Evolutionary conservation across 2,888 invertebrate species (phyloP).

Genomic region (Julus scanicus): DNA sequence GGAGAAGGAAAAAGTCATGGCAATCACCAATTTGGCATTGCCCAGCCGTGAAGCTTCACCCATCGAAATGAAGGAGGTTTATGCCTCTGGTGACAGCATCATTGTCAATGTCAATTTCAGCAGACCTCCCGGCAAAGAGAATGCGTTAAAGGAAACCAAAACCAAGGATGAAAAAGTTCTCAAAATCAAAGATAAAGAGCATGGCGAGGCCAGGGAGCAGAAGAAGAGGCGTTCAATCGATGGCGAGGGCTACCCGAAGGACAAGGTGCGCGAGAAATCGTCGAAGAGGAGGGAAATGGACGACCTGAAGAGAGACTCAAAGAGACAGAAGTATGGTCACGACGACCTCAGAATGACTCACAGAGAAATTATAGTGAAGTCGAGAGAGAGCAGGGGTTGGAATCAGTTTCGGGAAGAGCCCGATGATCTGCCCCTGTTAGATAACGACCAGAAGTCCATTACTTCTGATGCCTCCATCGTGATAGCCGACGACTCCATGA

Average conservation of each 20-base stretch:
- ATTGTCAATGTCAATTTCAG: slow-evolving; percentile 88
- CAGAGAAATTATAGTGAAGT: slow-evolving; percentile 47
- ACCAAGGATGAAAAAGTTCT: slow-evolving; percentile 46
- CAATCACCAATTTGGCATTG: neutral
- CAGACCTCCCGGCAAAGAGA: slow-evolving; percentile 57
- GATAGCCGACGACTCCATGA: slow-evolving; percentile 10
- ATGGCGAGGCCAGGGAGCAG: slow-evolving; percentile 37
- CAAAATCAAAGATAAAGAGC: slow-evolving; percentile 49
- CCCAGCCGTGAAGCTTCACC: slow-evolving; percentile 57
- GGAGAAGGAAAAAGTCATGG: slow-evolving; percentile 50
- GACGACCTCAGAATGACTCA: slow-evolving; percentile 75
- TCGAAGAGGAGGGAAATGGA: slow-evolving; percentile 25
- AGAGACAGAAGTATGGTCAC: slow-evolving; percentile 71
- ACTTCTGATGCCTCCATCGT: slow-evolving; percentile 39
- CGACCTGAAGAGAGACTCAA: slow-evolving; percentile 41
- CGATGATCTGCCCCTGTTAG: slow-evolving; percentile 71
- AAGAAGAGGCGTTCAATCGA: slow-evolving; percentile 46
- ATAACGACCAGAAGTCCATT: slow-evolving; percentile 42
- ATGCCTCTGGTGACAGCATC: slow-evolving; percentile 92
- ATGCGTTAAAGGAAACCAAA: slow-evolving; percentile 47
- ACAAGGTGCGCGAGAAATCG: slow-evolving; percentile 21
- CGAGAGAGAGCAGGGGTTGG: slow-evolving; percentile 72
- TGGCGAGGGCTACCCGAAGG: slow-evolving; percentile 37
- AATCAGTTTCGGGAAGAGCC: slow-evolving; percentile 64
- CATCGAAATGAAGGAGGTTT: slow-evolving; percentile 80